Conservation (phyloP, 2,797 vertebrate genomes). For the Sparus aurata region DNA sequence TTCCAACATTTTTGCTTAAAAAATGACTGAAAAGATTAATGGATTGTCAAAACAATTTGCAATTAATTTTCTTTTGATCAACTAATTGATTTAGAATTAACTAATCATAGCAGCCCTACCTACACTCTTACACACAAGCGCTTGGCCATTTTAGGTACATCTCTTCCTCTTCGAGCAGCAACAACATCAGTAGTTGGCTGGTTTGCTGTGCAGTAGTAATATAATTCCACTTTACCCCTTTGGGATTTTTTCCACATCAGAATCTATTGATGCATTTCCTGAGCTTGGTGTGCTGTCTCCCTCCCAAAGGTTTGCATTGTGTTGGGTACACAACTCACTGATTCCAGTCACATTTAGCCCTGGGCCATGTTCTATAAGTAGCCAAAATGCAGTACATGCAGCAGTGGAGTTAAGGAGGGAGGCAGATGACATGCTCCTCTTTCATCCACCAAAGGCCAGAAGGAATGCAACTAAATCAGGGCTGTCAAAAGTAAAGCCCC, state of each 20-base stretch:
- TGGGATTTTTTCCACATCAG: slow-evolving; percentile 69
- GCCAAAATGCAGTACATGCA: slow-evolving; percentile 64
- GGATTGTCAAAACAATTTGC: no score
- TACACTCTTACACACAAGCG: not conserved
- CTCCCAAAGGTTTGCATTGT: slow-evolving; percentile 69
- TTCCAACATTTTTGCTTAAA: no score
- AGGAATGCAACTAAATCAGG: slow-evolving; percentile 65
- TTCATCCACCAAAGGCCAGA: slow-evolving; percentile 63
- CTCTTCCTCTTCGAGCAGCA: slow-evolving; percentile 21
- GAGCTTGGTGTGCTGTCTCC: slow-evolving; percentile 45
- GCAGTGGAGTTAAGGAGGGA: slow-evolving; percentile 44
- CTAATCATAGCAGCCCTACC: no score
- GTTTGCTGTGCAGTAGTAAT: slow-evolving; percentile 61
- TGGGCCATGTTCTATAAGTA: slow-evolving; percentile 54
- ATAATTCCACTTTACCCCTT: slow-evolving; percentile 59
- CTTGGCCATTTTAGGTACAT: slow-evolving; percentile 10
- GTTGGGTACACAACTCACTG: slow-evolving; percentile 68
- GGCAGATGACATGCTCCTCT: slow-evolving; percentile 65
- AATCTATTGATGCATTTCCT: slow-evolving; percentile 70
- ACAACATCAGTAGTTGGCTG: slow-evolving; percentile 42
- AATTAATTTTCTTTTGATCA: no score
- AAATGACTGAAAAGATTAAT: no score
- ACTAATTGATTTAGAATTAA: no score
- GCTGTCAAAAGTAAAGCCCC: slow-evolving; percentile 47
- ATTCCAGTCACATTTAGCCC: slow-evolving; percentile 72